phyloP scores from a whole-genome alignment of 2,888 invertebrate species.

The Athetis lepigone region DNA sequence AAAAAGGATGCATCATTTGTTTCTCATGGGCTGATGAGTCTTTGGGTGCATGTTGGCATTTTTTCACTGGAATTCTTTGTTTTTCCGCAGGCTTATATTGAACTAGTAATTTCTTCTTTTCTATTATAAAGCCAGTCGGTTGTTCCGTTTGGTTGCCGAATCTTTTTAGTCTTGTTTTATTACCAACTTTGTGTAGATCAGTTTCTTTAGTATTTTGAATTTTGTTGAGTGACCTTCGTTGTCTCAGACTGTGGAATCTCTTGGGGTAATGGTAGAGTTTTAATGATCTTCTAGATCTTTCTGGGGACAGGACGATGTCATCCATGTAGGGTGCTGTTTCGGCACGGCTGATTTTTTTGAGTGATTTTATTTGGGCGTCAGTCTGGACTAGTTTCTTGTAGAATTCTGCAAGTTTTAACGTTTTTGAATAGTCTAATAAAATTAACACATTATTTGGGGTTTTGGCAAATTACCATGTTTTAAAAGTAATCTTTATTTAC shows the following conservation, averaged over 20 bases:
- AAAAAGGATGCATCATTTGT: slow-evolving; percentile 78
- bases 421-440: neutral
- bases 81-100: slow-evolving; percentile 67
- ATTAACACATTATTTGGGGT: no score
- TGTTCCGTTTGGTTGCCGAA: slow-evolving; percentile 41
- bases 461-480: no score
- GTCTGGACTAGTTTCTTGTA: slow-evolving; percentile 81
- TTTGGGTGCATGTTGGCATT: slow-evolving; percentile 76
- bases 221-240: slow-evolving; percentile 31
- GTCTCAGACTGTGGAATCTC: slow-evolving; percentile 41
- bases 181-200: neutral
- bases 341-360: slow-evolving; percentile 66
- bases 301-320: slow-evolving; percentile 36
- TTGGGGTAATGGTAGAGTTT: slow-evolving; percentile 50
- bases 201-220: neutral
- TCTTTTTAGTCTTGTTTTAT: slow-evolving; percentile 58
- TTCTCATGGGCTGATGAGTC: slow-evolving; percentile 75
- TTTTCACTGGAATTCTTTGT: slow-evolving; percentile 67
- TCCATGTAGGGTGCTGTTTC: neutral
- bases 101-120: slow-evolving; percentile 75
- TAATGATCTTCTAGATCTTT: slow-evolving; percentile 72
- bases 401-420: slow-evolving; percentile 74
- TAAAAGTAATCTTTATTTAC: no score
- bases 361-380: slow-evolving; percentile 77
- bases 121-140: slow-evolving; percentile 71